Evolutionary conservation across 2,113 vertebrate species (phyloP).

Genomic region (Nannobrachium achirus): DNA sequence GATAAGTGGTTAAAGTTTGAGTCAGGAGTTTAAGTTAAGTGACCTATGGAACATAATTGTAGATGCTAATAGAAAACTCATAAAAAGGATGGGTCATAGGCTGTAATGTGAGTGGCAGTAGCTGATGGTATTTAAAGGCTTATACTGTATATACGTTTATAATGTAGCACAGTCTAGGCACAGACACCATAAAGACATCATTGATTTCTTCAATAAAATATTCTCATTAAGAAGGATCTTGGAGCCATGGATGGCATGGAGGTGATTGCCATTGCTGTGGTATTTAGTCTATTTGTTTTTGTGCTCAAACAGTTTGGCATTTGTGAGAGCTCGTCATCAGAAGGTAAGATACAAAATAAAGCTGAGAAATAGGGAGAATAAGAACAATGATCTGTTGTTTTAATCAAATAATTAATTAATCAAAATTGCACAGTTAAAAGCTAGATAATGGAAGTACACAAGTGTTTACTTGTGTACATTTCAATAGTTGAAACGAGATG

Average conservation of each 20-base stretch:
- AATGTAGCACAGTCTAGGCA: background rate
- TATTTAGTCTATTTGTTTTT: conserved; percentile 87
- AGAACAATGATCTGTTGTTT: background rate
- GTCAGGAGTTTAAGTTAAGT: conserved; percentile 41
- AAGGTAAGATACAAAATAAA: conserved; percentile 82
- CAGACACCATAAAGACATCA: background rate
- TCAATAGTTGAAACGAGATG: background rate
- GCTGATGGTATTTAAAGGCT: conserved; percentile 25
- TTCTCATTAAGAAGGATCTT: too few relatives aligned
- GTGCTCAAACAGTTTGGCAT: conserved; percentile 95
- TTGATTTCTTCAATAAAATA: background rate
- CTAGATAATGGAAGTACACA: too few relatives aligned
- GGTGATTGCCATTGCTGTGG: conserved; percentile 87
- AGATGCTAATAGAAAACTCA: conserved; percentile 35
- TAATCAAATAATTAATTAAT: too few relatives aligned
- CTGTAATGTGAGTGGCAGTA: conserved; percentile 30
- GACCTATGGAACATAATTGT: conserved; percentile 43
- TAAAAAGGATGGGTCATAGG: conserved; percentile 18
- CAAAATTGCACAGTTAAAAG: too few relatives aligned
- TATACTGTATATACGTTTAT: background rate
- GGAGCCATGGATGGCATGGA: conserved; percentile 67
- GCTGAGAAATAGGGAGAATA: background rate
- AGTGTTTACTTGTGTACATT: too few relatives aligned
- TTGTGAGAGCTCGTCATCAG: conserved; percentile 87
- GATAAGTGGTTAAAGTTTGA: conserved; percentile 15